Base-by-base conservation (phyloP, 2,797 vertebrate species). In the Chrysocyon brachyurus region DNA sequence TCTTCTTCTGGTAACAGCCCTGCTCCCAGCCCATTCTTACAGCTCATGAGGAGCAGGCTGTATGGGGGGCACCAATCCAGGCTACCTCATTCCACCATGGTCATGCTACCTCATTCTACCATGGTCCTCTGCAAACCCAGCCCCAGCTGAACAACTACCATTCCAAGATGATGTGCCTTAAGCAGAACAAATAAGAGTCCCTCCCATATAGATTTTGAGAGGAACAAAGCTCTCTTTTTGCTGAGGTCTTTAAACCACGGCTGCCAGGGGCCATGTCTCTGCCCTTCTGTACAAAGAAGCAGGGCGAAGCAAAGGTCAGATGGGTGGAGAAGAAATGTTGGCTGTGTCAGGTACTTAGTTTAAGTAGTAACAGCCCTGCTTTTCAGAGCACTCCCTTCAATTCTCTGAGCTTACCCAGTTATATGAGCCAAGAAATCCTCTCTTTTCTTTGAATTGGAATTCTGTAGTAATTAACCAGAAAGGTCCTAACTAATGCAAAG, bases 401-500 rank as follows among this genome's bases (percentile, higher is more conserved):
- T 78, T 79, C 24, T 87, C 91, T 46, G n/a, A 33, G 12, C 6
- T 54, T 56, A 88, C 33, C n/a, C 73, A 75, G 49, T 61, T 63
- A 54, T 2, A 12, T 49, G 75, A 90, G 17, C 33, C 75, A 84
- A 77, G 68, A 92, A 93, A 63, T 14, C 72, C 33, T 82, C 52
- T 91, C 87, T 97, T 57, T 54, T 77, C 22, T 82, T n/a, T 68
- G 52, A 91, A 21, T n/a, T 89, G 28, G 21, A 63, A 88, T 87
- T 94, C 56, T 82, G 22, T 56, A 63, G 12, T 2, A 66, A 1
- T 3, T 52, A 75, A 88, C 3, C 33, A 87, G 49, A 66, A 87
- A 40, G 46, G 36, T 68, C 52, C 26, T 19, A 83, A 31, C 11
- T 59, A 57, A 81, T 10, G 12, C 63, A 40, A n/a, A 75, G 33